Base-by-base conservation (phyloP, 2,113 vertebrate species). In the Podilymbus podiceps region DNA sequence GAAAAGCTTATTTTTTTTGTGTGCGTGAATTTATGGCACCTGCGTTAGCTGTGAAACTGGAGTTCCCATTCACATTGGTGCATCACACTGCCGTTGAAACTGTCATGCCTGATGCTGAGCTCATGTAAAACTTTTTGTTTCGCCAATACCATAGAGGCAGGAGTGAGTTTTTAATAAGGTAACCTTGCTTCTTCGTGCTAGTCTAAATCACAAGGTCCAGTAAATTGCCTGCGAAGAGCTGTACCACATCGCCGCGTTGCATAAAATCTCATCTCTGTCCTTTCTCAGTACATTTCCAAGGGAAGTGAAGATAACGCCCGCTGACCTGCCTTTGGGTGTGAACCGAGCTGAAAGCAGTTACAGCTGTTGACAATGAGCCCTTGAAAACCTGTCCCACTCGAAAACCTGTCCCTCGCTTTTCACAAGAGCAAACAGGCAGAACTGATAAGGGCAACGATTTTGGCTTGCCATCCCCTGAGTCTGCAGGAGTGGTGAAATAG, bases 361-460 rank as follows among this genome's bases (percentile, higher is more conserved):
- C 52, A 64, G 89, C 77, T 82, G 49, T 83, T 95, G 72, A 93
- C 68, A 88, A 21, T 6, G 28, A 96, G 35, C 66, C 56, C 88
- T 90, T 31, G 2, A 75, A 89, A 90, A 90, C 86, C 88, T 38
- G 73, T 80, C 89, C 78, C 71, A 28, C 88, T 60, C 10, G 6
- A 90, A 89, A 94, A 81, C 64, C 85, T 25, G 35, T 89, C 89
- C 92, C 72, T 31, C 0, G 4, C 59, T 78, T 94, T 93, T 88
- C 81, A 94, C 68, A 86, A 85, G 88, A 90, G 79, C 89, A 82
- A 95, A 72, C 94, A 93, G 68, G 86, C 78, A 68, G 64, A 91
- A 42, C 12, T 92, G 68, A 91, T 93, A 92, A 76, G 55, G 83
- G 85, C 60, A 50, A 42, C 0, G 2, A 86, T 88, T 94, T 84